phyloP scores from a whole-genome alignment of 2,888 invertebrate genomes.

The Arrhopalites spinosus region DNA sequence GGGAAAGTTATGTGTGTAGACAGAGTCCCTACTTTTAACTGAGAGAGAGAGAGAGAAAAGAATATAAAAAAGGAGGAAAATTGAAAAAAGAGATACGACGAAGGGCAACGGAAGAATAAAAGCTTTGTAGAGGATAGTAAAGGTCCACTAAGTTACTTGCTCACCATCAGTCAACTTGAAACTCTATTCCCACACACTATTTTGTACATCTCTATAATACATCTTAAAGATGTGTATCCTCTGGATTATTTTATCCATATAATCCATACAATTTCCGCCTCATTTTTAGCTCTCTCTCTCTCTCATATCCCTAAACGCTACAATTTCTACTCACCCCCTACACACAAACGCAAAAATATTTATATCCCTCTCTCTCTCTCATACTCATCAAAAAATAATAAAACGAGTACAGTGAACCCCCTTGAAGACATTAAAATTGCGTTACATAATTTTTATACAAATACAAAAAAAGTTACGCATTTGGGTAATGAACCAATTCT shows the following conservation, averaged over 20 bases:
- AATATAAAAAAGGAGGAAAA: neutral
- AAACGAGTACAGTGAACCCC: too few relatives aligned
- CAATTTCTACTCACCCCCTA: too few relatives aligned
- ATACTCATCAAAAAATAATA: too few relatives aligned
- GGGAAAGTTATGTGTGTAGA: neutral
- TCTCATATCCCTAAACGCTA: too few relatives aligned
- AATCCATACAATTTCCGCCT: neutral
- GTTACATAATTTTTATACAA: too few relatives aligned
- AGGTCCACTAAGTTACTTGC: constrained; percentile 8
- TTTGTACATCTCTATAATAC: neutral
- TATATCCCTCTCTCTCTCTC: too few relatives aligned
- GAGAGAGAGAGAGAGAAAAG: neutral
- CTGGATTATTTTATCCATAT: neutral
- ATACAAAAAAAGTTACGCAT: too few relatives aligned
- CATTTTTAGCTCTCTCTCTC: too few relatives aligned
- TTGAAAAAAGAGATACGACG: constrained; percentile 8
- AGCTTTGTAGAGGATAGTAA: constrained; percentile 6
- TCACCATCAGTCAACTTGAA: constrained; percentile 7
- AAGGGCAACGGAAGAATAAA: neutral
- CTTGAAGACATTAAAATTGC: too few relatives aligned
- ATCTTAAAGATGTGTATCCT: neutral
- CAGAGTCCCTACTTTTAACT: neutral
- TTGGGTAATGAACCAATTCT: too few relatives aligned
- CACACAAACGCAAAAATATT: too few relatives aligned
- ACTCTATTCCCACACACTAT: neutral